Base-by-base conservation (phyloP, 2,888 invertebrate genomes). In the Eupeodes latifasciatus region DNA sequence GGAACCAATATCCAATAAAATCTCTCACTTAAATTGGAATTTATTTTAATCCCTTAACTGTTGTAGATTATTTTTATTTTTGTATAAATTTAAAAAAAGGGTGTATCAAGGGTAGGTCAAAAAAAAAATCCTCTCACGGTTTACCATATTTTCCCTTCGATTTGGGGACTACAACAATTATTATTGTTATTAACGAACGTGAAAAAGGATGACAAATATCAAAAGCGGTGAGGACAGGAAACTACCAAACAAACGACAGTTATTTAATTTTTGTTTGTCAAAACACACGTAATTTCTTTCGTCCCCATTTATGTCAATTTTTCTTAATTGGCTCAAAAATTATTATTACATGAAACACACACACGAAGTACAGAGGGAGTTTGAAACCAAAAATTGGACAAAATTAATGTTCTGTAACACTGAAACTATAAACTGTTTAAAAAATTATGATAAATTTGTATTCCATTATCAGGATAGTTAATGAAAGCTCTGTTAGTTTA, bases 21-120 rank as follows among this genome's bases (percentile, higher is more conserved):
- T 67, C 16, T 61, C 36, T 69, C 67, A 67, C 79, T 47, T 84
- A 81, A 66, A 16, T 10, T 27, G 85, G 67, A 74, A 74, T 74
- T 85, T 81, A 71, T 72, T 71, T 81, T 81, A 61, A 76, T 61
- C 80, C 47, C 74, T 79, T 75, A 71, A 49, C n/a, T 36, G 40
- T 40, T 72, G 72, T 72, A 49, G 72, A 72, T 72, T 59, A 72
- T 59, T n/a, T 47, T 72, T 47, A 27, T 27, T 64, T 44, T 11
- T 47, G 6, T 44, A 49, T 10, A 34, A 66, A 49, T 49, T 49
- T 47, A 16, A 16, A 57, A 27, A 57, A 12, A 9, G 7, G 1
- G 27, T 6, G 6, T 44, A 44, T 9, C 5, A 47, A 4, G 12
- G 10, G 10, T 47, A 0, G 12, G 12, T 1, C 12, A 16, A 16